Evolutionary conservation across 2,888 invertebrate genomes (phyloP), one percentile per base, ranked within the genome.

Genomic region (Euplagia quadripunctaria): DNA sequence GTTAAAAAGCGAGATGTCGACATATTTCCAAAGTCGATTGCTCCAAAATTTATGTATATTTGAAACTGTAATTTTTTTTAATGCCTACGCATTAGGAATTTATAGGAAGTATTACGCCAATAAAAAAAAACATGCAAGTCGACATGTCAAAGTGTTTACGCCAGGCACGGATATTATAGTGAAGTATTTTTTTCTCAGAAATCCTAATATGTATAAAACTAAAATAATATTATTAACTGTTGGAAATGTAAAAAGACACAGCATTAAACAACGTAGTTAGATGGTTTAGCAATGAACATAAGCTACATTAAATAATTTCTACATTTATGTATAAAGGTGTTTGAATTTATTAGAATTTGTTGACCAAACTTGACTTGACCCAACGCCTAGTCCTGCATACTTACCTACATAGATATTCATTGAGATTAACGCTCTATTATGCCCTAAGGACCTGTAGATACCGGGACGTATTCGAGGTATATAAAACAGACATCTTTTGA

Each of bases 381-480:
- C 43, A 43, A 41, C 3, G 43, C 9, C 17, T 64, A 9, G 64
- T 43, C 64, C 17, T n/a, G 43, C 64, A n/a, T 64, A 43, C 31
- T 31, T 8, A 52, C 5, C 4, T 43, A 64, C 42, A 64, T 64
- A 64, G 42, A 43, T 64, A 42, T 43, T 64, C 43, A 43, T 43
- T 14, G 64, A 43, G 17, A 64, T 43, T 64, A 64, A 42, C 43
- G n/a, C 64, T 43, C 42, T 43, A 64, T 3, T 12, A 42, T n/a
- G n/a, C 41, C 11, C 4, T 43, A 43, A 43, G 64, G 64, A 64
- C 3, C 17, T 43, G n/a, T n/a, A n/a, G 42, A 78, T 75, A 61
- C 31, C 11, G 61, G 61, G 14, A 12, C 31, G 31, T 61, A 61
- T 31, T 31, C 31, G 31, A 31, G 61, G 6, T 61, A 31, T 31